A percentile compares a stretch with the other conserved stretches of the same genome.
Evolutionary conservation across 2,888 invertebrate genomes (phyloP).

Genomic region (Andricus quercusramuli): DNA sequence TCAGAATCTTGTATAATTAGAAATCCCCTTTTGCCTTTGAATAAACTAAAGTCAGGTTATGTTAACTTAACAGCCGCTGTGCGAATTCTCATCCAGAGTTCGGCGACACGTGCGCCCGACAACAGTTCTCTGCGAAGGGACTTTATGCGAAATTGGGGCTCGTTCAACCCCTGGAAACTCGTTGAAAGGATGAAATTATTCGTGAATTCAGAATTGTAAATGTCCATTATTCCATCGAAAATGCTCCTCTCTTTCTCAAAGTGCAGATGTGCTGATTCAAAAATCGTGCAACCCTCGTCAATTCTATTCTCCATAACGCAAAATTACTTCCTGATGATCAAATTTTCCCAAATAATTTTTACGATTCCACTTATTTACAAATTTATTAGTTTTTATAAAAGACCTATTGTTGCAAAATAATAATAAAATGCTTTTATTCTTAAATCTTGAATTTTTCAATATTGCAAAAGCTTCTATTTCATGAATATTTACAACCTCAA

Average conservation of each 20-base stretch:
- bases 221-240: constrained; percentile 36
- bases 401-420: neutral
- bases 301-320: neutral
- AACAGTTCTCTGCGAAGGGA: constrained; percentile 27
- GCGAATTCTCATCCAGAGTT: constrained; percentile 30
- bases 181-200: constrained; percentile 40
- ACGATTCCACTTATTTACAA: neutral
- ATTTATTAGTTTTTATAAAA: neutral
- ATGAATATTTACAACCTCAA: neutral
- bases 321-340: neutral
- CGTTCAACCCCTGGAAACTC: constrained; percentile 6
- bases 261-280: constrained; percentile 22
- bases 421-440: neutral
- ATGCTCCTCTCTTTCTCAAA: constrained; percentile 30
- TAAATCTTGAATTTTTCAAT: neutral
- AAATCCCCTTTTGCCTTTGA: neutral
- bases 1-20: neutral
- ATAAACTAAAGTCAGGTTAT: neutral
- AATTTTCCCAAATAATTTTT: neutral
- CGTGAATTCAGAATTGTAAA: constrained; percentile 40
- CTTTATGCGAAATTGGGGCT: constrained; percentile 32
- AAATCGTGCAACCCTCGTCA: neutral
- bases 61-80: constrained; percentile 16
- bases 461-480: neutral
- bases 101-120: constrained; percentile 34